Evolutionary conservation across 2,888 invertebrate genomes (phyloP).

Genomic region (Zaprionus obscuricornis): DNA sequence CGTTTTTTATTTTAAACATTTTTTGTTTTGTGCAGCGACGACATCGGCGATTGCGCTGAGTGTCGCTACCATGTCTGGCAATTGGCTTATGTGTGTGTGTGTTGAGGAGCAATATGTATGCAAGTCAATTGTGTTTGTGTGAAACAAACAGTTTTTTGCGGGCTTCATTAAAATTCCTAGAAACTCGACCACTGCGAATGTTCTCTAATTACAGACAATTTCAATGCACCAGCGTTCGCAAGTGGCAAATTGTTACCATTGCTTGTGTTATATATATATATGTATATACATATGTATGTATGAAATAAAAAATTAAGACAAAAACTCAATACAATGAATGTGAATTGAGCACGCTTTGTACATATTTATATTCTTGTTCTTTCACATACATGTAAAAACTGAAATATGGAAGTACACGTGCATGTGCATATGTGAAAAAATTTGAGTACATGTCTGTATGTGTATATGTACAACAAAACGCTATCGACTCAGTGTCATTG

Average conservation of each 20-base stretch:
- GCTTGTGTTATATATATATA: conserved; percentile 16
- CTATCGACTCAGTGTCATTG: conserved; percentile 16
- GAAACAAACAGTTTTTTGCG: conserved; percentile 45
- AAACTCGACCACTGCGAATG: conserved; percentile 50
- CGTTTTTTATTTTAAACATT: too few species aligned
- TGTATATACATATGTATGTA: neutral
- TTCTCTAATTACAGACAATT: conserved; percentile 60
- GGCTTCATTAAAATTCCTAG: conserved; percentile 55
- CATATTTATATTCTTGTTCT: conserved; percentile 10
- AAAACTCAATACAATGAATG: conserved; percentile 63
- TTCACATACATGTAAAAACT: neutral
- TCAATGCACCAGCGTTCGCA: conserved; percentile 41
- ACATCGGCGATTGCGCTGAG: conserved; percentile 53
- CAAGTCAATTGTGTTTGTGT: conserved; percentile 49
- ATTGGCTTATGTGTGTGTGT: conserved; percentile 28
- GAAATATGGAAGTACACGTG: too few species aligned
- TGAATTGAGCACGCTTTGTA: conserved; percentile 60
- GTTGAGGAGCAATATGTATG: conserved; percentile 10
- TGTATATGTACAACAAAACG: conserved; percentile 2
- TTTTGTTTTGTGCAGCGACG: conserved; percentile 26
- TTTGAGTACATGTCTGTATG: too few species aligned
- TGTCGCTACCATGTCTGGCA: conserved; percentile 44
- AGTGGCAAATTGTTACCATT: conserved; percentile 42
- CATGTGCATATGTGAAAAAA: neutral
- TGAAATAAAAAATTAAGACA: conserved; percentile 28